Evolutionary conservation across 1,140 invertebrate species (phyloP).

Genomic region (Triops longicaudatus): DNA sequence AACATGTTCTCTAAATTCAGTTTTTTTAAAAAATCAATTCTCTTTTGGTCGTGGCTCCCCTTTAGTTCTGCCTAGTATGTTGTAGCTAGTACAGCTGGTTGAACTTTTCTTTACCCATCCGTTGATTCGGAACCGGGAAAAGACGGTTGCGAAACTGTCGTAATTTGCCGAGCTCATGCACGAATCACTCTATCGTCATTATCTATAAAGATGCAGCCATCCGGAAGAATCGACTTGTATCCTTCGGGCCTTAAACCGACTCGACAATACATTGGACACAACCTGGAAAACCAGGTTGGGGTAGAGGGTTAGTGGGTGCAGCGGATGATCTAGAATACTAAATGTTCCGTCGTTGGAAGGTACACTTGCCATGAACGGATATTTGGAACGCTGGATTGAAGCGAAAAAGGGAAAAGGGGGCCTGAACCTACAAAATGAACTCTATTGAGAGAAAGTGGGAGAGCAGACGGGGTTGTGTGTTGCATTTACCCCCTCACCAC

Average conservation of each 20-base stretch:
- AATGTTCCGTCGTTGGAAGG: not conserved
- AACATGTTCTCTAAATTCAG: no score
- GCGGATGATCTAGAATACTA: not conserved
- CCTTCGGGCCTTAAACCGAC: not conserved
- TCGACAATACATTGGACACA: not conserved
- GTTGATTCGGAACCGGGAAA: no score
- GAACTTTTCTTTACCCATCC: no score
- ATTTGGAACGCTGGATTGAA: no score
- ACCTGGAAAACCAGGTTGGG: not conserved
- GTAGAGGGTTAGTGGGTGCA: not conserved
- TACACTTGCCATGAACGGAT: not conserved
- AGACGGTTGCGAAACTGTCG: no score
- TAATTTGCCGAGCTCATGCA: no score
- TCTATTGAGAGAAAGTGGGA: not conserved
- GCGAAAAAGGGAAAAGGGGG: not conserved
- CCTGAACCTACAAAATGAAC: not conserved
- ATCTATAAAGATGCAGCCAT: no score
- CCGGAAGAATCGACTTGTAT: not conserved
- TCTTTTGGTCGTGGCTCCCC: no score
- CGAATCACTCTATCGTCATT: no score
- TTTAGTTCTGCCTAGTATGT: no score
- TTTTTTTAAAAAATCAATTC: no score
- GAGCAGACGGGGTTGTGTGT: not conserved
- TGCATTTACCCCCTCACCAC: not conserved
- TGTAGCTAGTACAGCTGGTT: no score